phyloP scores from a whole-genome alignment of 2,797 vertebrate species.

The Zonotrichia albicollis region DNA sequence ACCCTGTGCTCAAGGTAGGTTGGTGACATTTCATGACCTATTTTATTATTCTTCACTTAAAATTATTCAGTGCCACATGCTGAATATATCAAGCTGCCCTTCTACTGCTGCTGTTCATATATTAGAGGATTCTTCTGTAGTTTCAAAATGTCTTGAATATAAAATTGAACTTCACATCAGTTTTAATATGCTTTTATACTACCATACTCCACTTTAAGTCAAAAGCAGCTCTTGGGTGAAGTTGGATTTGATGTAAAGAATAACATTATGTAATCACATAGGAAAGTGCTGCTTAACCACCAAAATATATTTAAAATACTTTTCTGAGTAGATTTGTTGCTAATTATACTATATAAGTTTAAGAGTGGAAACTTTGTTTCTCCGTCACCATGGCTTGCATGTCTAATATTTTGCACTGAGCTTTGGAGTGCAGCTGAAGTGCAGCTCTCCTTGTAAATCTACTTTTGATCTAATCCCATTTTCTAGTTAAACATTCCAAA shows the following conservation, averaged over 20 bases:
- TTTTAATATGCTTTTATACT: not conserved
- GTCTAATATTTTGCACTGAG: not conserved
- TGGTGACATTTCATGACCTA: not conserved
- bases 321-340: constrained; percentile 3
- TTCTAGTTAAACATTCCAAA: constrained; percentile 43
- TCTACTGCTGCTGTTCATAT: not conserved
- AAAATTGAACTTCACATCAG: not conserved
- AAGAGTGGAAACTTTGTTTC: constrained; percentile 12
- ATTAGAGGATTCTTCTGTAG: not conserved
- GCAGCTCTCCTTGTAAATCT: constrained; percentile 9
- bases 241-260: not conserved
- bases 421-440: not conserved
- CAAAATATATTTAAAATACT: constrained; percentile 5
- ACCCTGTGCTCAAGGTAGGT: not conserved
- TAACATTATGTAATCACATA: constrained; percentile 7
- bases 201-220: not conserved
- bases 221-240: not conserved
- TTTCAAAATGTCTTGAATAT: not conserved
- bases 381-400: not conserved
- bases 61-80: not conserved
- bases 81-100: not conserved
- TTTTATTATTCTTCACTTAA: not conserved
- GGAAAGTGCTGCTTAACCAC: not conserved
- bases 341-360: constrained; percentile 6
- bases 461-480: constrained; percentile 17